Conservation (phyloP, 2,888 invertebrate genomes). For the Tridacna gigas region DNA sequence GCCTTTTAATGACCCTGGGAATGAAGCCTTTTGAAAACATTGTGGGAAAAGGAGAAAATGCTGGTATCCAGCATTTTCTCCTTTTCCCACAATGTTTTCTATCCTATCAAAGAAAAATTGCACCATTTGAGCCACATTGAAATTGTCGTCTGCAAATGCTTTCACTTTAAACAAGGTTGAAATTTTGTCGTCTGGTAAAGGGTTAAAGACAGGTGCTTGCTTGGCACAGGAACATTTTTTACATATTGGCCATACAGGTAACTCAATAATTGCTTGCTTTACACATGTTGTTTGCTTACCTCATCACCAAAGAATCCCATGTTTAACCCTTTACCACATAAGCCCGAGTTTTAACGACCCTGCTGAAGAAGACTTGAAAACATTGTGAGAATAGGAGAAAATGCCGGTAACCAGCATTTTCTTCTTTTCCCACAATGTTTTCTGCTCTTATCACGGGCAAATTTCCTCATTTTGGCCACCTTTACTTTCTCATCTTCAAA, state of each 20-base stretch:
- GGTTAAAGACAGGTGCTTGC: too few species aligned
- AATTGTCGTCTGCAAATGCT: not conserved
- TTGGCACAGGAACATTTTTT: too few species aligned
- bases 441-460: not conserved
- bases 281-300: too few species aligned
- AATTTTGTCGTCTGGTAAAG: not conserved
- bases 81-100: constrained; percentile 1
- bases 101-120: not conserved
- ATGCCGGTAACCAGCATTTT: not conserved
- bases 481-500: not conserved
- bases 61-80: not conserved
- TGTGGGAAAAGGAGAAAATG: not conserved
- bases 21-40: not conserved
- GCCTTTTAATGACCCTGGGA: too few species aligned
- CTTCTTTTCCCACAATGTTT: not conserved
- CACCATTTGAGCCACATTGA: not conserved
- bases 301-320: too few species aligned
- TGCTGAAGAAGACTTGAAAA: not conserved
- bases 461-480: not conserved
- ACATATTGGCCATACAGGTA: too few species aligned
- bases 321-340: too few species aligned
- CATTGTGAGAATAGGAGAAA: not conserved
- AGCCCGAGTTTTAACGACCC: too few species aligned
- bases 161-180: not conserved
- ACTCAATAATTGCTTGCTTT: too few species aligned